These are phyloP conservation scores for Diorhabda sublineata DNA, from an alignment of 1,140 invertebrate species.

Conservation along the genomic window DNA sequence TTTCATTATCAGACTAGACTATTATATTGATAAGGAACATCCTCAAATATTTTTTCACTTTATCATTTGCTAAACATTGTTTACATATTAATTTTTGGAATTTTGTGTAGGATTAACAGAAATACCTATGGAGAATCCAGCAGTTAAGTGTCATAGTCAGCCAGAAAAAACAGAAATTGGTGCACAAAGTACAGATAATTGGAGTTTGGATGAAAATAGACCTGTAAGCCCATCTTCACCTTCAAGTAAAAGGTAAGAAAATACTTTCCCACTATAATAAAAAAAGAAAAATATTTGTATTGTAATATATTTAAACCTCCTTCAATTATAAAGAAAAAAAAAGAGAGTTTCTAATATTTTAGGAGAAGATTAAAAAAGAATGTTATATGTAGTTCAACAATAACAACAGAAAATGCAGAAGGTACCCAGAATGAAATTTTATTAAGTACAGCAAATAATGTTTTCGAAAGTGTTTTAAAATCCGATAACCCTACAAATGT, in stretches of 20 bases:
- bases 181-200: conserved; percentile 50
- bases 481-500: conserved; percentile 45
- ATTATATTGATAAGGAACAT: too few relatives aligned
- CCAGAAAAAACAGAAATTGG: conserved; percentile 50
- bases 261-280: neutral
- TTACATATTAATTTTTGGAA: too few relatives aligned
- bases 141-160: conserved; percentile 50
- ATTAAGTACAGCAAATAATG: conserved; percentile 23
- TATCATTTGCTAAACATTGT: too few relatives aligned
- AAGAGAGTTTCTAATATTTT: conserved; percentile 12
- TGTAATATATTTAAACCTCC: too few relatives aligned
- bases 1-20: too few relatives aligned
- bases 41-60: too few relatives aligned
- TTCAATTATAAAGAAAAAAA: too few relatives aligned
- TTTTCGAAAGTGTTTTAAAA: conserved; percentile 51
- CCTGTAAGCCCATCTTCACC: conserved; percentile 44
- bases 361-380: conserved; percentile 65
- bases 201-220: conserved; percentile 43
- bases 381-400: conserved; percentile 31
- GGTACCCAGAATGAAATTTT: conserved; percentile 34
- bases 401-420: conserved; percentile 54
- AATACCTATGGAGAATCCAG: conserved; percentile 64
- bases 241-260: conserved; percentile 40
- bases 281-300: too few relatives aligned
- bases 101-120: conserved; percentile 63